Percentiles rank a stretch among this genome's conserved stretches.
phyloP scores from a whole-genome alignment of 2,113 vertebrate genomes.

The Candoia aspera region DNA sequence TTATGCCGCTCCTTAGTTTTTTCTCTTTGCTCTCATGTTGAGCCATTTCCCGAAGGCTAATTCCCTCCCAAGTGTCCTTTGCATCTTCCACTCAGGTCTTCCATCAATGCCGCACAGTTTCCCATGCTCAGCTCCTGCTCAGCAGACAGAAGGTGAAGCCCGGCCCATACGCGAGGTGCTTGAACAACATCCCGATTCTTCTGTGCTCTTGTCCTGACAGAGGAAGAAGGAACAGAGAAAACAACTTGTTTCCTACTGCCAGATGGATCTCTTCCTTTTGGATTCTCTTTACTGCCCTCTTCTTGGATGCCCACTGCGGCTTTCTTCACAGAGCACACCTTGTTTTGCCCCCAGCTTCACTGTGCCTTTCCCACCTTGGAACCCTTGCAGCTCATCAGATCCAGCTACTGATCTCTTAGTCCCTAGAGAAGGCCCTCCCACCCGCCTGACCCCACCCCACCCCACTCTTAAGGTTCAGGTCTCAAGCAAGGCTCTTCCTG shows the following conservation, averaged over 20 bases:
- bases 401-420: not conserved
- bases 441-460: not conserved
- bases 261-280: not conserved
- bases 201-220: not conserved
- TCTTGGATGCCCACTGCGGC: not conserved
- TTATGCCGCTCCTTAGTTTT: no score
- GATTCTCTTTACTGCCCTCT: not conserved
- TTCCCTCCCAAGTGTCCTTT: not conserved
- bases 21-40: no score
- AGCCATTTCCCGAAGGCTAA: no score
- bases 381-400: not conserved
- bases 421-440: not conserved
- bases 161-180: no score
- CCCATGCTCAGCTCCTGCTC: not conserved
- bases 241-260: not conserved
- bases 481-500: not conserved
- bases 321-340: not conserved
- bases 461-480: not conserved
- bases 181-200: not conserved
- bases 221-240: not conserved
- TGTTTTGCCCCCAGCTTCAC: not conserved
- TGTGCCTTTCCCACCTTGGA: not conserved
- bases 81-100: no score
- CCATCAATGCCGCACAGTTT: not conserved
- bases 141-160: not conserved